Percentiles rank a stretch among this genome's conserved stretches.
These are phyloP conservation scores for Perizoma flavofasciatum DNA, from an alignment of 2,888 invertebrate genomes.

Conservation along the genomic window DNA sequence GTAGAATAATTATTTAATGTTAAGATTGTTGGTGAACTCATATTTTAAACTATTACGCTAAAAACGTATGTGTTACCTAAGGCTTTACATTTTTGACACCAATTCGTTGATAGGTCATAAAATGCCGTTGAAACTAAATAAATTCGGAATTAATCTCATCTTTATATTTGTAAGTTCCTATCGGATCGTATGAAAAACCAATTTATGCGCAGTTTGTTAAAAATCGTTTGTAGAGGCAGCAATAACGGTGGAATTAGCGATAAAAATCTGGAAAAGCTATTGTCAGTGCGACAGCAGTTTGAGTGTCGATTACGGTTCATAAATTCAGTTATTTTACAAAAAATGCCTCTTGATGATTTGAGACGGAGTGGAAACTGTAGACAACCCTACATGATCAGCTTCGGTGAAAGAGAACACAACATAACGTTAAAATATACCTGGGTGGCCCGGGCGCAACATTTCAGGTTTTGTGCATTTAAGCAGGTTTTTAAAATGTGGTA, in stretches of 20 bases:
- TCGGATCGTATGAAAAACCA: slow-evolving; percentile 6
- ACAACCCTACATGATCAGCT: too few relatives aligned
- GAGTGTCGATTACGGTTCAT: slow-evolving; percentile 41
- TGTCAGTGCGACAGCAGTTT: slow-evolving; percentile 36
- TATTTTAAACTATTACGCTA: too few relatives aligned
- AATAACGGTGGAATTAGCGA: slow-evolving; percentile 21
- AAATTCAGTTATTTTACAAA: slow-evolving; percentile 43
- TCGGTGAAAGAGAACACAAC: too few relatives aligned
- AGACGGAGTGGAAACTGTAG: too few relatives aligned
- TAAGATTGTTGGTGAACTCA: slow-evolving; percentile 21
- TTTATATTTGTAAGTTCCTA: neutral
- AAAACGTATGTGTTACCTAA: too few relatives aligned
- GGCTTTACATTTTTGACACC: too few relatives aligned
- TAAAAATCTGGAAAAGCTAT: slow-evolving; percentile 32
- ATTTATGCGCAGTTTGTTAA: slow-evolving; percentile 8
- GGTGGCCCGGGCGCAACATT: too few relatives aligned
- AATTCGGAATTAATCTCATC: neutral
- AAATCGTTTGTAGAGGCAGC: slow-evolving; percentile 13
- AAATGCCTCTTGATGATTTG: slow-evolving; percentile 31
- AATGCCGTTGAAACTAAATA: too few relatives aligned
- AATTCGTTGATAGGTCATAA: too few relatives aligned
- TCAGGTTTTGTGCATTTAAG: too few relatives aligned
- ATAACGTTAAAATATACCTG: too few relatives aligned
- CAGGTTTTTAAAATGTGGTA: too few relatives aligned
- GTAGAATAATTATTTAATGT: slow-evolving; percentile 39